Evolutionary conservation across 1,140 invertebrate species (phyloP).

Genomic region (Megathymus violae): DNA sequence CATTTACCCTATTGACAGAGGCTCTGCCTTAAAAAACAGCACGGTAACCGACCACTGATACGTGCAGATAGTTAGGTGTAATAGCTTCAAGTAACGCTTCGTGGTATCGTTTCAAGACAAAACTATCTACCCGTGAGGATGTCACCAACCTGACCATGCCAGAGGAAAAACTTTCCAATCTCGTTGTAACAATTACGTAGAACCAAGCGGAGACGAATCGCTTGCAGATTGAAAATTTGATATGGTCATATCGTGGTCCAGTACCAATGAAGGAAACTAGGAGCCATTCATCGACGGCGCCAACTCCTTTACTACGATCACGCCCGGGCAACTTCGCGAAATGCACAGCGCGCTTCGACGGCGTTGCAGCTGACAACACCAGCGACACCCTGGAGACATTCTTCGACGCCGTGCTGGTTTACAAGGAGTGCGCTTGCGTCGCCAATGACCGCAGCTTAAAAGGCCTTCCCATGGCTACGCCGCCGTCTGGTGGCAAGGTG

Average conservation of each 20-base stretch:
- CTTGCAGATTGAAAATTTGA: background rate
- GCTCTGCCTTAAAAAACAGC: too few relatives aligned
- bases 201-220: conserved; percentile 1
- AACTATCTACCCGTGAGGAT: background rate
- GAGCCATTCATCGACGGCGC: background rate
- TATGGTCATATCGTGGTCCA: background rate
- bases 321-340: background rate
- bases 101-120: background rate
- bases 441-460: background rate
- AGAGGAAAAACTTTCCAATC: conserved; percentile 8
- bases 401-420: background rate
- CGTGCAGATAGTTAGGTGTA: too few relatives aligned
- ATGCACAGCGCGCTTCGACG: conserved; percentile 12
- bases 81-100: too few relatives aligned
- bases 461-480: conserved; percentile 3
- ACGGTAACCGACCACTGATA: too few relatives aligned
- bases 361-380: background rate
- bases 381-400: conserved; percentile 1
- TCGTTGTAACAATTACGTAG: conserved; percentile 6
- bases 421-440: conserved; percentile 2
- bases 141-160: conserved; percentile 6
- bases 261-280: background rate
- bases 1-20: too few relatives aligned
- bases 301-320: background rate
- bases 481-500: conserved; percentile 5